Conservation (phyloP, 1,140 invertebrate species). For the Odontomachus brunneus region DNA sequence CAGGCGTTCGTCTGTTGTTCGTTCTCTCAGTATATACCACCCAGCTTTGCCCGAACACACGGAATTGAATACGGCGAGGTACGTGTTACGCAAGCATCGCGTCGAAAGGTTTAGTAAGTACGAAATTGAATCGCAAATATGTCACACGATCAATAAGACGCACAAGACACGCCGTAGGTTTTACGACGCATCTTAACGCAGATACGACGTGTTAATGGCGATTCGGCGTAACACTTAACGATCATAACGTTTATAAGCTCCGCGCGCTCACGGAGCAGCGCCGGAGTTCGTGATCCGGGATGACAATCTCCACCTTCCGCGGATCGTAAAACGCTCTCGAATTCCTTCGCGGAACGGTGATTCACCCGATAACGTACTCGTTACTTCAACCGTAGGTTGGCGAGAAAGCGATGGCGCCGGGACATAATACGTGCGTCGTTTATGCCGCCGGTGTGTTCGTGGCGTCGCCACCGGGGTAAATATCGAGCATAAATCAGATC, state of each 20-base stretch:
- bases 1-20: too few species aligned
- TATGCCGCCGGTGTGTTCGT: neutral
- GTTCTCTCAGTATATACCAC: too few species aligned
- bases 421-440: constrained; percentile 5
- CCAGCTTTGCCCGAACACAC: too few species aligned
- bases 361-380: constrained; percentile 18
- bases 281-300: too few species aligned
- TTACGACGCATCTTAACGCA: constrained; percentile 35
- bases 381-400: neutral
- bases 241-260: constrained; percentile 36
- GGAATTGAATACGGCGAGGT: neutral
- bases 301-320: neutral
- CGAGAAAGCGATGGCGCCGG: constrained; percentile 19
- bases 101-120: neutral
- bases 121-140: constrained; percentile 36
- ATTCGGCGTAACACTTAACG: constrained; percentile 39
- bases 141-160: neutral
- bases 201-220: constrained; percentile 48
- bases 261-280: neutral
- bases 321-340: constrained; percentile 34
- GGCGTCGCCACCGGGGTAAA: constrained; percentile 18
- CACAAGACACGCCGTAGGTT: constrained; percentile 6
- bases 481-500: constrained; percentile 31
- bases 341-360: constrained; percentile 2
- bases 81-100: neutral